Base-by-base conservation (phyloP, 2,888 invertebrate species). In the Synergus itoensis region DNA sequence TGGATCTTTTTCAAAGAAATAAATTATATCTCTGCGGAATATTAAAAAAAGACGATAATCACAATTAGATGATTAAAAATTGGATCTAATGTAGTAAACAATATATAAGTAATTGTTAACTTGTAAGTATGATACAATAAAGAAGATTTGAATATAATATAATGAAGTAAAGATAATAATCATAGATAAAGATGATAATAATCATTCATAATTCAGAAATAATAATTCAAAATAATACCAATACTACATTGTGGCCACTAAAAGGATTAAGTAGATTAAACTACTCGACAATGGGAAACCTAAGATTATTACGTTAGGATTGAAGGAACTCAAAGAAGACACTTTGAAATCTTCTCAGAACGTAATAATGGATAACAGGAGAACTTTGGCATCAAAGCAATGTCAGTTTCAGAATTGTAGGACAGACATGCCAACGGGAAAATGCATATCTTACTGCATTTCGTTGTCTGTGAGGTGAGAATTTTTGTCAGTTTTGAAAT, bases 1-100 rank as follows among this genome's bases (percentile, higher is more conserved):
- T 69, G 75, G 62, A 64, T 77, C 41, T 63, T 36, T 76, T 28
- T 53, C 4, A 11, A 60, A 60, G 9, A n/a, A n/a, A 12, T 28
- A 36, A 48, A 69, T 63, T 28, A 63, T 63, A 67, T 8, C 5
- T 67, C 12, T 60, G 21, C 12, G 3, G 4, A 28, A 60, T 60
- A 18, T 5, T 4, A 28, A 40, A 65, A n/a, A 65, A 65, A 43
- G n/a, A 12, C 21, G 18, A 9, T 21, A n/a, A 60, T 60, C 21
- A 60, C 4, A 60, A 21, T 21, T 60, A n/a, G 8, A 2, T 53
- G 9, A n/a, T 3, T 18, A 9, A 53, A 53, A n/a, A 53, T 2
- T 1, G 1, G n/a, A 53, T 53, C 2, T 53, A 0, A 9, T 28
- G 53, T 9, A 53, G 53, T 28, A 53, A n/a, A n/a, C 2, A n/a